Evolutionary conservation across 2,113 vertebrate species (phyloP).

Genomic region (Nothoprocta perdicaria): DNA sequence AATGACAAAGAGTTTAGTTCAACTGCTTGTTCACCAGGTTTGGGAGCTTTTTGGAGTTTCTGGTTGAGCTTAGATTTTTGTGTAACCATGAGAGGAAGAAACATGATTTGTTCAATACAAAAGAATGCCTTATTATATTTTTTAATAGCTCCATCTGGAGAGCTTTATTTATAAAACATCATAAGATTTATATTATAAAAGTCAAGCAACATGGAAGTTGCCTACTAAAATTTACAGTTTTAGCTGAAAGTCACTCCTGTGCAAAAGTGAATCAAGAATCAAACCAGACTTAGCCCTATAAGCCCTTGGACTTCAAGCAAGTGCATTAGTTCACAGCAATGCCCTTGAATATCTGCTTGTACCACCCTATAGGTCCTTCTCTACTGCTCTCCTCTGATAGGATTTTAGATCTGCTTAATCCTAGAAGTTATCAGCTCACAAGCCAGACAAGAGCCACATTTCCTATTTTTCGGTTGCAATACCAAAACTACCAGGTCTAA

Average conservation of each 20-base stretch:
- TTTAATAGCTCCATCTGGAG: neutral
- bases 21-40: neutral
- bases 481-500: neutral
- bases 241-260: neutral
- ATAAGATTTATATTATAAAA: neutral
- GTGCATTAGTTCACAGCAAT: neutral
- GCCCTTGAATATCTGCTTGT: neutral
- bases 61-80: neutral
- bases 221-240: neutral
- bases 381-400: neutral
- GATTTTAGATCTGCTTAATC: too few species aligned
- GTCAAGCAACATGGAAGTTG: neutral
- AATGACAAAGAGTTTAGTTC: neutral
- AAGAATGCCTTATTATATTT: rapidly evolving
- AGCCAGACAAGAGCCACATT: neutral
- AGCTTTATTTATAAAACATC: neutral
- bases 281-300: neutral
- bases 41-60: neutral
- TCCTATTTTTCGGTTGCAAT: neutral
- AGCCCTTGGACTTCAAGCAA: neutral
- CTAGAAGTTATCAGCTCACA: too few species aligned
- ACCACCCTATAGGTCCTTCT: neutral
- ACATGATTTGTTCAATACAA: neutral
- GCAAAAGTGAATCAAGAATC: neutral
- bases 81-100: neutral